phyloP scores from a whole-genome alignment of 2,797 vertebrate genomes.

The Neoniphon sammara region DNA sequence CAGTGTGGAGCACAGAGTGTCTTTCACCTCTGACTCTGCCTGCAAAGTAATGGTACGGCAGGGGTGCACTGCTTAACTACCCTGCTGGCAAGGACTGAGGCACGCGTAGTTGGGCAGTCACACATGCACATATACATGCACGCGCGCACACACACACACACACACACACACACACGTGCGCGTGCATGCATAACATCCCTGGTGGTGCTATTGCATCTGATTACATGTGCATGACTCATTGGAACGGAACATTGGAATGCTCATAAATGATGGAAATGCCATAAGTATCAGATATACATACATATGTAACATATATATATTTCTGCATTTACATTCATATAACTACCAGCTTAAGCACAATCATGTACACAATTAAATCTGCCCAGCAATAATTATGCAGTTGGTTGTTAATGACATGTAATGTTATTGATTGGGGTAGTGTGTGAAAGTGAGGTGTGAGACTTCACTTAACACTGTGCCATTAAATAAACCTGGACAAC shows the following conservation, averaged over 20 bases:
- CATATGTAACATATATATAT: too few species aligned
- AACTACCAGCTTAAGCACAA: too few species aligned
- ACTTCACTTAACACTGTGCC: neutral
- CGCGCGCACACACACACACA: constrained; percentile 29
- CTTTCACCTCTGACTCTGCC: constrained; percentile 43
- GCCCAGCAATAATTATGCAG: neutral
- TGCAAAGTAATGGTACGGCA: constrained; percentile 64
- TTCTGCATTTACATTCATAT: too few species aligned
- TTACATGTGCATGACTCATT: neutral
- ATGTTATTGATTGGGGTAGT: neutral
- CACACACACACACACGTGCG: constrained; percentile 13
- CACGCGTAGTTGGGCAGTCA: constrained; percentile 53
- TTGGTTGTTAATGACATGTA: neutral
- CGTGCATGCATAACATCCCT: constrained; percentile 4
- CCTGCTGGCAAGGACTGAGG: constrained; percentile 61
- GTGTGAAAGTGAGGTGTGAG: neutral
- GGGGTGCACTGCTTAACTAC: constrained; percentile 61
- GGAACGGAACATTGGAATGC: neutral
- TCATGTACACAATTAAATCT: neutral
- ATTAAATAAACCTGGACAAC: too few species aligned
- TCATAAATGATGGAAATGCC: neutral
- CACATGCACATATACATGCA: constrained; percentile 39
- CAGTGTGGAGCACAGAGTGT: constrained; percentile 29
- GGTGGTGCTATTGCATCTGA: neutral
- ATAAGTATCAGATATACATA: neutral